These are phyloP conservation scores for Trachelus troglodyta DNA, from an alignment of 2,888 invertebrate genomes.

Conservation along the genomic window DNA sequence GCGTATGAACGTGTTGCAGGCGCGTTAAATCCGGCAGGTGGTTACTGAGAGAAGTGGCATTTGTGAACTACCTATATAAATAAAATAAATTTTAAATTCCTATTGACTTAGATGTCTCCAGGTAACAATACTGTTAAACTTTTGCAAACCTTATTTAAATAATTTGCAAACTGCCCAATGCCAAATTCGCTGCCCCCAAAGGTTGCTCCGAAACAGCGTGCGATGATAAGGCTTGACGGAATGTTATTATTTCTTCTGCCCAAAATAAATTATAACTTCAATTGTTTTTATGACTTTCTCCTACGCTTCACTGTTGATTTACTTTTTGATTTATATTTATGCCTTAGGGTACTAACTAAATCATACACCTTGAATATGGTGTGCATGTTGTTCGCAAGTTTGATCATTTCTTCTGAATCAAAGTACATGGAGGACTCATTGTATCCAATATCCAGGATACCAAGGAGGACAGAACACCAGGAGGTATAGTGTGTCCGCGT, in stretches of 20 bases:
- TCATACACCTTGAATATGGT: not conserved
- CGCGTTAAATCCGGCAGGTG: not conserved
- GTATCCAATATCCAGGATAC: conserved; percentile 37
- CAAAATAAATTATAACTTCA: not conserved
- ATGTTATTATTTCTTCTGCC: not conserved
- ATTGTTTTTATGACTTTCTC: not conserved
- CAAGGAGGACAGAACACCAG: not conserved
- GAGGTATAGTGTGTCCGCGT: conserved; percentile 37
- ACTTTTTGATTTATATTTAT: not conserved
- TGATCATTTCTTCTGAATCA: not conserved
- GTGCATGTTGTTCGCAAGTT: not conserved
- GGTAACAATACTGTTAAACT: not conserved
- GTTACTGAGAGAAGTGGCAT: not conserved
- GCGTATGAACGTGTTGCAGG: not conserved
- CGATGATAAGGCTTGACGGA: not conserved
- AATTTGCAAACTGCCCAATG: not conserved
- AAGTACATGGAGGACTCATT: not conserved
- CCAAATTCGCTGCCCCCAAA: not conserved
- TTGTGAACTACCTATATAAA: not conserved
- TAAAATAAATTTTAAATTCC: not conserved
- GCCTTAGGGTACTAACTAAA: not conserved
- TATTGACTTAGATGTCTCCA: not conserved
- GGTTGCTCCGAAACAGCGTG: not conserved
- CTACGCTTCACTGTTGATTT: not conserved
- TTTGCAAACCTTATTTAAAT: not conserved